Evolutionary conservation across 2,797 vertebrate species (phyloP).

Genomic region (Geotrypetes seraphini): DNA sequence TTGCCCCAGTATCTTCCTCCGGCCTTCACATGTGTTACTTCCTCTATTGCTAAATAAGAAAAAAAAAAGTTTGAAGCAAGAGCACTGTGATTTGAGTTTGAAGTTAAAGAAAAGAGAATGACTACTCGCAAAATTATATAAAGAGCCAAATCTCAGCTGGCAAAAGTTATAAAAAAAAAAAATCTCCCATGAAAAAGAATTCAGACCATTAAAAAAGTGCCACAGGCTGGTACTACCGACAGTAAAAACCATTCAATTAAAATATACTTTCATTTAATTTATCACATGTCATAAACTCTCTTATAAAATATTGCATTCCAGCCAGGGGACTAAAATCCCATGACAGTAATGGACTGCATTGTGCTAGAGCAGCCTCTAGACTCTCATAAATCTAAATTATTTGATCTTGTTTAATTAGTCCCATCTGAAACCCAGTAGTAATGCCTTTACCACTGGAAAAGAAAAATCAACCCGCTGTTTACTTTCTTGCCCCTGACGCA

Average conservation of each 20-base stretch:
- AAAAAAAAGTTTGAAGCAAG: too few species aligned
- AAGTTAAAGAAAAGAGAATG: too few species aligned
- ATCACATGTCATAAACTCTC: slow-evolving; percentile 9
- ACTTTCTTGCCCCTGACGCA: slow-evolving; percentile 38
- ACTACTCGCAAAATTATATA: too few species aligned
- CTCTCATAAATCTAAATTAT: slow-evolving; percentile 38
- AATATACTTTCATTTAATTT: slow-evolving; percentile 29
- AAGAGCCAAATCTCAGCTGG: too few species aligned
- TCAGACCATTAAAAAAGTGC: too few species aligned
- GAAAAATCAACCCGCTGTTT: slow-evolving; percentile 49
- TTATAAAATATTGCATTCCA: slow-evolving; percentile 3
- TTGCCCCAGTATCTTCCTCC: too few species aligned
- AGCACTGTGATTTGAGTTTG: too few species aligned
- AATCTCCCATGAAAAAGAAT: too few species aligned
- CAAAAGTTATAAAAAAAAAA: too few species aligned
- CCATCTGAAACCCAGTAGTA: slow-evolving; percentile 22
- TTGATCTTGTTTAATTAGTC: slow-evolving; percentile 45
- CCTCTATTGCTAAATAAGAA: too few species aligned
- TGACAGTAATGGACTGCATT: slow-evolving; percentile 5
- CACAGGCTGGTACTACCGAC: slow-evolving; percentile 1
- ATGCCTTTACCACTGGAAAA: slow-evolving; percentile 7
- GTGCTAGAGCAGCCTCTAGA: slow-evolving; percentile 4
- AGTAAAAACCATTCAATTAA: slow-evolving; percentile 4
- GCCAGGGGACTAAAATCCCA: neutral
- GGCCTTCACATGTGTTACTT: too few species aligned